These are phyloP conservation scores for Diachasmimorpha longicaudata DNA, from an alignment of 1,140 invertebrate genomes.

Conservation along the genomic window DNA sequence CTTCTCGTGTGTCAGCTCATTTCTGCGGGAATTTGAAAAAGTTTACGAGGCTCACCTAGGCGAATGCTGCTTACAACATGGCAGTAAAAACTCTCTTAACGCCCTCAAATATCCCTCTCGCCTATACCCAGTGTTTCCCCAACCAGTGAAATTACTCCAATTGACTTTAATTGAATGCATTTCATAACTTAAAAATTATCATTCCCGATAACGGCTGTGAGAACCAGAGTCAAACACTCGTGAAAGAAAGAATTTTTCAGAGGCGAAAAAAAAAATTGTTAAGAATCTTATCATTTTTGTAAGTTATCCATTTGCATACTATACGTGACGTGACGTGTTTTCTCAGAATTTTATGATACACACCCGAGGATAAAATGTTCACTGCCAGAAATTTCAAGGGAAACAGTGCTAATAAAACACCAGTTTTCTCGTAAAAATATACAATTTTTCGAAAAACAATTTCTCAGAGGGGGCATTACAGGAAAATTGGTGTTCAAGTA, in stretches of 20 bases:
- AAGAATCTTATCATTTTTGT: too few relatives aligned
- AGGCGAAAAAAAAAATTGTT: too few relatives aligned
- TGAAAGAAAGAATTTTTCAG: too few relatives aligned
- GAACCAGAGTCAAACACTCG: too few relatives aligned
- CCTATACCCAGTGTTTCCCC: not conserved
- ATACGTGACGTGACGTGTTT: too few relatives aligned
- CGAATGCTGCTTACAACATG: slow-evolving; percentile 34
- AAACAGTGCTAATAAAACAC: too few relatives aligned
- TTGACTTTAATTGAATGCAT: not conserved
- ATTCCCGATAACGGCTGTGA: not conserved
- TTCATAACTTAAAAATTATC: not conserved
- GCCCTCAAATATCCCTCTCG: not conserved
- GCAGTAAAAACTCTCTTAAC: slow-evolving; percentile 34
- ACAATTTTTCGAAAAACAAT: too few relatives aligned
- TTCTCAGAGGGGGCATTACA: not conserved
- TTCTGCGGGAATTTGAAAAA: slow-evolving; percentile 19
- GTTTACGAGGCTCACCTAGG: slow-evolving; percentile 37
- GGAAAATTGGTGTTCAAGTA: not conserved
- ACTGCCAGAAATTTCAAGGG: too few relatives aligned
- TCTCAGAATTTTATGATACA: too few relatives aligned
- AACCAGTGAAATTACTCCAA: not conserved
- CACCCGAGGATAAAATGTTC: too few relatives aligned
- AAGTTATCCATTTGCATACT: too few relatives aligned
- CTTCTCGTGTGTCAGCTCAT: slow-evolving; percentile 39
- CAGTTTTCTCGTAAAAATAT: too few relatives aligned